These are phyloP conservation scores for Casuarius casuarius DNA, from an alignment of 2,113 vertebrate species.

Conservation along the genomic window DNA sequence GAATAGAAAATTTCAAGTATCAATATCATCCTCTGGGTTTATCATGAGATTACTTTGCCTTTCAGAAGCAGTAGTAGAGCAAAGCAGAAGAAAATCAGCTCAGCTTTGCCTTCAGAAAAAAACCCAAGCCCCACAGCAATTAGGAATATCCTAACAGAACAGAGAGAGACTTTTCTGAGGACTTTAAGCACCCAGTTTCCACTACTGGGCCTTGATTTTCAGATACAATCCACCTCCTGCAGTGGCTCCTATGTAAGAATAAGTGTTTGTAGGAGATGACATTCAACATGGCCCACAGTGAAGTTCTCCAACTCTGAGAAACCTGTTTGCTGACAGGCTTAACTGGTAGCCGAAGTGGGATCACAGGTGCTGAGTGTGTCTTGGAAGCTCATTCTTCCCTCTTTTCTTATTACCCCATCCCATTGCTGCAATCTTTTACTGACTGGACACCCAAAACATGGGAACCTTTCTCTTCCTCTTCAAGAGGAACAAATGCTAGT, in stretches of 20 bases:
- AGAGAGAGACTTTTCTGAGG: neutral
- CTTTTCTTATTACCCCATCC: no score
- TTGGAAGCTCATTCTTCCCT: neutral
- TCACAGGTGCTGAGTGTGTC: neutral
- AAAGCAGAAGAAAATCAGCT: neutral
- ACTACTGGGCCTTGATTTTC: neutral
- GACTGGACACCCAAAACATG: neutral
- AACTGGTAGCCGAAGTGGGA: accelerated
- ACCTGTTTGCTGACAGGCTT: neutral
- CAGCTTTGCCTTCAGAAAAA: neutral
- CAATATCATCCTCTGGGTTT: neutral
- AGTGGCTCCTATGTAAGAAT: neutral
- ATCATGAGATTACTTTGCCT: constrained; percentile 1
- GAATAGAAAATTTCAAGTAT: constrained; percentile 5
- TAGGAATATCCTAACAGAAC: neutral
- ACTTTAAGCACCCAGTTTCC: neutral
- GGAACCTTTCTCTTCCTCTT: neutral
- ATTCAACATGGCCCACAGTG: neutral
- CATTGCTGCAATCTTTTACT: neutral
- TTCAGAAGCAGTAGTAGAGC: neutral
- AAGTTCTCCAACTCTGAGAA: neutral
- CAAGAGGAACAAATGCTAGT: neutral
- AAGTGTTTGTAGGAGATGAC: neutral
- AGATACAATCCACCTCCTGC: neutral
- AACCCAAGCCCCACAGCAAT: neutral